phyloP scores from a whole-genome alignment of 2,797 vertebrate species.

The Sebastes umbrosus region DNA sequence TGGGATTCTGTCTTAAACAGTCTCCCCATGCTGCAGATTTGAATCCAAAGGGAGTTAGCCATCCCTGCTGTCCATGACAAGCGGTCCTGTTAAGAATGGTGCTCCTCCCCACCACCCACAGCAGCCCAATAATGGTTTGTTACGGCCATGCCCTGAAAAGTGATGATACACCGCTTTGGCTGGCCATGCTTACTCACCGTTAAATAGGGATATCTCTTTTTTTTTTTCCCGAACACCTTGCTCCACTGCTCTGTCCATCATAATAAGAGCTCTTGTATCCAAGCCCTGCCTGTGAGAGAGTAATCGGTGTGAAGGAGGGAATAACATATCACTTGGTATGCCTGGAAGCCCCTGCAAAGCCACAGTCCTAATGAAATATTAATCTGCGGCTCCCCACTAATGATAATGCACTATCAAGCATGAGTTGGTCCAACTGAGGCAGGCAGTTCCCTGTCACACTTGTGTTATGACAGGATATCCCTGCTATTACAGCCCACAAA shows the following conservation, averaged over 20 bases:
- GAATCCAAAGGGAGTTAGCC: slow-evolving; percentile 8
- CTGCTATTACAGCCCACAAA: slow-evolving; percentile 71
- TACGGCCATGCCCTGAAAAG: slow-evolving; percentile 64
- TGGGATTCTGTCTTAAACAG: not conserved
- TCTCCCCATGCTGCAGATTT: not conserved
- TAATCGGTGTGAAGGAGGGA: slow-evolving; percentile 67
- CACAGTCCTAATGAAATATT: slow-evolving; percentile 82
- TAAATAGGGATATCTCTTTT: slow-evolving; percentile 66
- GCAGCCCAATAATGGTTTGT: slow-evolving; percentile 50
- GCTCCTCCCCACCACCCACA: slow-evolving; percentile 23
- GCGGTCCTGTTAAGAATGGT: slow-evolving; percentile 16
- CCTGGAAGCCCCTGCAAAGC: slow-evolving; percentile 69
- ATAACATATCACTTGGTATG: slow-evolving; percentile 74
- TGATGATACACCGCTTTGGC: slow-evolving; percentile 62
- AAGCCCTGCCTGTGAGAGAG: slow-evolving; percentile 49
- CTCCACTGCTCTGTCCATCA: slow-evolving; percentile 72
- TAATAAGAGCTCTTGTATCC: slow-evolving; percentile 71
- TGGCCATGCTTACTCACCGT: slow-evolving; percentile 62
- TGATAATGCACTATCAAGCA: slow-evolving; percentile 81
- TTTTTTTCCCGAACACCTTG: slow-evolving; percentile 62
- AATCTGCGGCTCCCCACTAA: slow-evolving; percentile 77
- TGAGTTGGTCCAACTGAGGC: slow-evolving; percentile 68
- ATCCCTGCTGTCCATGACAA: slow-evolving; percentile 28
- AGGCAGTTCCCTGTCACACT: slow-evolving; percentile 63
- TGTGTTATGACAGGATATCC: slow-evolving; percentile 73